Percentiles rank a stretch among this genome's conserved stretches.
phyloP scores from a whole-genome alignment of 2,888 invertebrate species.

The Uropetala carovei region DNA sequence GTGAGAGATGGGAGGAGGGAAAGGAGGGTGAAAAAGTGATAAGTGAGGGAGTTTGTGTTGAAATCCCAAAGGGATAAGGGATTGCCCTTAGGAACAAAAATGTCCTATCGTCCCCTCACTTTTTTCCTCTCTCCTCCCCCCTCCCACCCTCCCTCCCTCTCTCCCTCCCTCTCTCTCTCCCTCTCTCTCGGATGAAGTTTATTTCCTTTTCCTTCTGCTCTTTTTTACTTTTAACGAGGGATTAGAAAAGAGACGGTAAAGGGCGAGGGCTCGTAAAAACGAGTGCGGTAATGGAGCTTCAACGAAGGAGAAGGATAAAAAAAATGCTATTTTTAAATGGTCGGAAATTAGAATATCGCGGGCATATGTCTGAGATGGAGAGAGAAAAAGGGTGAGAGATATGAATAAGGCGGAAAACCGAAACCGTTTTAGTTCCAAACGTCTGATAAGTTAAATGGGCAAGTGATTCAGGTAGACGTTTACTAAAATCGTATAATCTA shows the following conservation, averaged over 20 bases:
- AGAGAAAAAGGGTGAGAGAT: background rate
- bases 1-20: background rate
- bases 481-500: too few species aligned
- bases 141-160: too few species aligned
- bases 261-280: background rate
- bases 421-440: background rate
- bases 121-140: background rate
- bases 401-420: background rate
- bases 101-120: background rate
- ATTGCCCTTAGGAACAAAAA: slow-evolving; percentile 4
- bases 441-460: too few species aligned
- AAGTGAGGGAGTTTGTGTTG: background rate
- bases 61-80: slow-evolving; percentile 11
- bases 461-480: too few species aligned
- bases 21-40: background rate
- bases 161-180: background rate
- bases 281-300: background rate
- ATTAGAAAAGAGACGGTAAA: background rate
- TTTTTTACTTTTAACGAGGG: slow-evolving; percentile 1
- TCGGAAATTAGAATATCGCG: background rate
- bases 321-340: background rate
- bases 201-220: background rate
- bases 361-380: background rate
- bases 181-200: background rate
- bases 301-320: background rate